Evolutionary conservation across 2,888 invertebrate genomes (phyloP).

Genomic region (Leucania comma): DNA sequence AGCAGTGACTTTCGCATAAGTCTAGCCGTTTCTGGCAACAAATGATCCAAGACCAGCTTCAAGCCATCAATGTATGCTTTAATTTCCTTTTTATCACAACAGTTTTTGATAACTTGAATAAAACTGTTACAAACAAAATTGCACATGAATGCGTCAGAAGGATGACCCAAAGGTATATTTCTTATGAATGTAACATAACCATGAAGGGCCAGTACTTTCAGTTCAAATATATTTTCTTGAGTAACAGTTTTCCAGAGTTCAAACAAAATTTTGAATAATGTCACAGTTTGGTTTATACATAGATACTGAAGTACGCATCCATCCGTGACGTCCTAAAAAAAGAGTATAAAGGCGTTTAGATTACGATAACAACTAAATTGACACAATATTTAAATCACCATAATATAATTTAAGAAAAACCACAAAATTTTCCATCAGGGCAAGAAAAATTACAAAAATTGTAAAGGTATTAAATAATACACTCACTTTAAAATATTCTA

Average conservation of each 20-base stretch:
- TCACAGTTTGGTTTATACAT: slow-evolving; percentile 84
- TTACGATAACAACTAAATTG: slow-evolving; percentile 1
- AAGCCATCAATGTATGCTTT: slow-evolving; percentile 83
- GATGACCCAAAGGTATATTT: slow-evolving; percentile 79
- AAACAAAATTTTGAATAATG: slow-evolving; percentile 90
- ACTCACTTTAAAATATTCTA: slow-evolving; percentile 87
- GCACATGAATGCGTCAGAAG: slow-evolving; percentile 89
- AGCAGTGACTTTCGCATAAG: slow-evolving; percentile 87
- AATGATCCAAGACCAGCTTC: slow-evolving; percentile 79
- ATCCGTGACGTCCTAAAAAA: slow-evolving; percentile 79
- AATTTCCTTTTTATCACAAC: slow-evolving; percentile 74
- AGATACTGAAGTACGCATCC: slow-evolving; percentile 80
- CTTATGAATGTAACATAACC: slow-evolving; percentile 90
- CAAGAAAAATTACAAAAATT: not conserved
- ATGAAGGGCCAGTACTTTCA: slow-evolving; percentile 89
- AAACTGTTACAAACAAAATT: slow-evolving; percentile 90
- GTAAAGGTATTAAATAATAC: not conserved
- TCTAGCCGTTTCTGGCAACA: slow-evolving; percentile 81
- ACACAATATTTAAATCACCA: not conserved
- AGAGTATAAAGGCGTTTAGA: slow-evolving; percentile 16
- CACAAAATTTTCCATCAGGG: not conserved
- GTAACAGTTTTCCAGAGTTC: slow-evolving; percentile 87
- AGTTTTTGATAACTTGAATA: slow-evolving; percentile 86
- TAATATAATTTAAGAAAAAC: not conserved
- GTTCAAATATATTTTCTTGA: slow-evolving; percentile 84